A percentile compares a stretch with the other conserved stretches of the same genome.
phyloP scores from a whole-genome alignment of 2,888 invertebrate species.

The Teleiodes luculella region DNA sequence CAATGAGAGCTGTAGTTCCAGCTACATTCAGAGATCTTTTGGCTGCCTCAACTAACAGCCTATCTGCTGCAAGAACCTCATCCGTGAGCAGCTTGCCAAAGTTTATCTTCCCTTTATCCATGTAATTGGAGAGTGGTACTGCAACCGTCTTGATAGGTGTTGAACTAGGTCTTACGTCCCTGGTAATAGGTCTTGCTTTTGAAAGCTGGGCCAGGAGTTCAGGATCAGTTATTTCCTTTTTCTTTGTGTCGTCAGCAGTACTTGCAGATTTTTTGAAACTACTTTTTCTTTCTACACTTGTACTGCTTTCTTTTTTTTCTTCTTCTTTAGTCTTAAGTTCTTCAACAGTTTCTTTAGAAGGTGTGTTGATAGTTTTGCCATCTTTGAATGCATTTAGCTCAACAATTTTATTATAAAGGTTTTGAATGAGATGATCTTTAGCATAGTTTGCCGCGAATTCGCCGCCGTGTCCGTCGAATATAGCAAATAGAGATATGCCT shows the following conservation, averaged over 20 bases:
- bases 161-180: constrained; percentile 77
- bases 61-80: constrained; percentile 91
- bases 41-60: constrained; percentile 88
- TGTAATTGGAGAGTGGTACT: constrained; percentile 80
- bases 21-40: constrained; percentile 87
- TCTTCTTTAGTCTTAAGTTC: constrained; percentile 67
- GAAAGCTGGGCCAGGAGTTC: constrained; percentile 82
- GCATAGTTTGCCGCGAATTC: constrained; percentile 97
- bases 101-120: constrained; percentile 87
- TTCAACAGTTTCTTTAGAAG: constrained; percentile 51
- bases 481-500: constrained; percentile 91
- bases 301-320: constrained; percentile 54
- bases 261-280: constrained; percentile 83
- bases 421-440: constrained; percentile 90
- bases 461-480: constrained; percentile 97
- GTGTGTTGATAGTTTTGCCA: constrained; percentile 67
- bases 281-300: constrained; percentile 76
- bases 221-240: constrained; percentile 83
- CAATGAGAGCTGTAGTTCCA: constrained; percentile 95
- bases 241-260: constrained; percentile 77
- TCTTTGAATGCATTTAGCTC: constrained; percentile 84
- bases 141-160: constrained; percentile 67
- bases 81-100: constrained; percentile 90
- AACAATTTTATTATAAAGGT: constrained; percentile 86
- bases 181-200: constrained; percentile 79